Evolutionary conservation across 2,797 vertebrate genomes (phyloP), one percentile per base, ranked within the genome.

Genomic region (Mus spretus): DNA sequence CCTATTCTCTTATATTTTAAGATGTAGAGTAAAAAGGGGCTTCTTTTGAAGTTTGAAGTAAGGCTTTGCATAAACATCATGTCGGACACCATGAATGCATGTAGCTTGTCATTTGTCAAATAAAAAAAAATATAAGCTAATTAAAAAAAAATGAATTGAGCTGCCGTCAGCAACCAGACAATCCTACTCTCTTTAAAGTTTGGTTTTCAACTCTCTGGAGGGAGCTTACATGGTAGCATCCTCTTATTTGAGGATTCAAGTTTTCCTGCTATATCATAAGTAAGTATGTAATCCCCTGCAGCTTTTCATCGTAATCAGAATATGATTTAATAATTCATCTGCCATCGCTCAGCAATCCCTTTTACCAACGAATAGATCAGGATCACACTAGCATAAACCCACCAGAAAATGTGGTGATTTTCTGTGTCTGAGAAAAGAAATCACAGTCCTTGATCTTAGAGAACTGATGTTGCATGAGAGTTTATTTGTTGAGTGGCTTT

Each of bases 191-290:
- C 26, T 94, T 95, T 83, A 37, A 63, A 53, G 92, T 81, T 91
- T 77, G n/a, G 12, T 88, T 97, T 95, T 96, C 28, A 75, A 34
- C 37, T 96, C 96, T 95, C 95, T 8, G 2, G 95, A 96, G 97
- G 47, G 70, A 47, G 82, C 63, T 97, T 24, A 95, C 86, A 89
- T 81, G 89, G 86, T 87, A 97, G 96, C 80, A 90, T 47, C 34
- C 70, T 95, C 74, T 94, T 89, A 86, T 94, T 80, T 82, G 90
- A 96, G 83, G 82, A 95, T 70, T 95, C 93, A 79, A 70, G 28
- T 81, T 93, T 96, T 95, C 80, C 79, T 70, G 89, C 74, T 61
- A 31, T 6, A 78, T 61, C 53, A 61, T 88, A 96, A 96, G 85
- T 91, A 77, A 94, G 95, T 50, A 84, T 24, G 63, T 57, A 96